Conservation (phyloP, 2,797 vertebrate genomes). For the Rhinogobio ventralis region DNA sequence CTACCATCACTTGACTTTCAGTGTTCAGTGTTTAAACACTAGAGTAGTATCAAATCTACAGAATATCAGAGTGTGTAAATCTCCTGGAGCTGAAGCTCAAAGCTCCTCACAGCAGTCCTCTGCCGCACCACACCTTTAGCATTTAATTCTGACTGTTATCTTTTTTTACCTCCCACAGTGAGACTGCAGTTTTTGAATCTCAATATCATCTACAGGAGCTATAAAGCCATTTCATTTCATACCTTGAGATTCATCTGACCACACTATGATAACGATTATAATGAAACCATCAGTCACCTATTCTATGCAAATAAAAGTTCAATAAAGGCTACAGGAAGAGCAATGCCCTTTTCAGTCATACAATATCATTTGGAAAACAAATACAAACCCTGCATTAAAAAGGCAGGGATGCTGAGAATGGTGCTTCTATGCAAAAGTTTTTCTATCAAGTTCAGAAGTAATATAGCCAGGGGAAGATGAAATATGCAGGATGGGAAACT, state of each 20-base stretch:
- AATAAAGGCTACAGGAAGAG: conserved; percentile 28
- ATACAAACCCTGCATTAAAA: not conserved
- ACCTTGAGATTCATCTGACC: not conserved
- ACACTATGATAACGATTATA: conserved; percentile 20
- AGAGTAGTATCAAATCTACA: conserved; percentile 15
- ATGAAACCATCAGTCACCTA: conserved; percentile 49
- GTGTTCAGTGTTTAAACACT: not conserved
- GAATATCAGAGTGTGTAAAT: conserved; percentile 10
- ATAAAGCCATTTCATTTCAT: conserved; percentile 26
- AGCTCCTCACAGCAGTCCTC: not conserved
- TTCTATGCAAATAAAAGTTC: not conserved
- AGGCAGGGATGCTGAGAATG: not conserved
- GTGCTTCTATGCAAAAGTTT: not conserved
- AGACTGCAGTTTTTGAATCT: conserved; percentile 9
- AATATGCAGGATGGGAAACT: not conserved
- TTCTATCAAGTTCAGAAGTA: conserved; percentile 23
- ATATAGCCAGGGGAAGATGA: conserved; percentile 5
- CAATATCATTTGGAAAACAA: conserved; percentile 7
- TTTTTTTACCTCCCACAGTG: not conserved
- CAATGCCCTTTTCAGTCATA: conserved; percentile 10
- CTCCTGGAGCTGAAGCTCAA: not conserved
- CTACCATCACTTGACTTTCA: conserved; percentile 19
- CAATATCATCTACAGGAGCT: conserved; percentile 38
- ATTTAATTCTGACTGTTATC: conserved; percentile 19
- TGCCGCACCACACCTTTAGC: not conserved